A percentile compares a stretch with the other conserved stretches of the same genome.
phyloP scores from a whole-genome alignment of 2,113 vertebrate species.

The Hyla sarda region DNA sequence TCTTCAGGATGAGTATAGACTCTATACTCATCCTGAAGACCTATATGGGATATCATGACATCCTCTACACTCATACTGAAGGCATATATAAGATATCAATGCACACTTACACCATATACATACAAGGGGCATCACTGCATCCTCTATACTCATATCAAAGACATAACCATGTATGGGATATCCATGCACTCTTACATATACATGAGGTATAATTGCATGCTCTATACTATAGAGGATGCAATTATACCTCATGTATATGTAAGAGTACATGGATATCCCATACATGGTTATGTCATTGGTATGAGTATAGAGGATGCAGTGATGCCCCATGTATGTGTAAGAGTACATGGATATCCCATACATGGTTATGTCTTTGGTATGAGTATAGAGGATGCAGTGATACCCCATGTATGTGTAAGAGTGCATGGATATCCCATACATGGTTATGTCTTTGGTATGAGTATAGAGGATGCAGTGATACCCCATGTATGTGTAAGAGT shows the following conservation, averaged over 20 bases:
- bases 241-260: not conserved
- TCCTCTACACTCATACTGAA: not conserved
- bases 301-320: too few species aligned
- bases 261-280: not conserved
- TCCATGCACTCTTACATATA: not conserved
- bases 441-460: not conserved
- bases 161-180: not conserved
- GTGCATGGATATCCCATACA: too few species aligned
- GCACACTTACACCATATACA: not conserved
- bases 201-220: not conserved
- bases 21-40: not conserved
- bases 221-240: not conserved
- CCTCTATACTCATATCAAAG: not conserved
- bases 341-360: too few species aligned
- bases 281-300: not conserved
- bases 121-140: not conserved
- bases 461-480: not conserved
- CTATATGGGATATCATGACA: not conserved
- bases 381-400: too few species aligned
- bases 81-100: not conserved
- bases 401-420: too few species aligned
- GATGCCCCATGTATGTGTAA: too few species aligned
- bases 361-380: too few species aligned
- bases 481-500: too few species aligned
- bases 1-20: not conserved